phyloP scores from a whole-genome alignment of 92 coral and sea anemone species.

The Scolanthus callimorphus region DNA sequence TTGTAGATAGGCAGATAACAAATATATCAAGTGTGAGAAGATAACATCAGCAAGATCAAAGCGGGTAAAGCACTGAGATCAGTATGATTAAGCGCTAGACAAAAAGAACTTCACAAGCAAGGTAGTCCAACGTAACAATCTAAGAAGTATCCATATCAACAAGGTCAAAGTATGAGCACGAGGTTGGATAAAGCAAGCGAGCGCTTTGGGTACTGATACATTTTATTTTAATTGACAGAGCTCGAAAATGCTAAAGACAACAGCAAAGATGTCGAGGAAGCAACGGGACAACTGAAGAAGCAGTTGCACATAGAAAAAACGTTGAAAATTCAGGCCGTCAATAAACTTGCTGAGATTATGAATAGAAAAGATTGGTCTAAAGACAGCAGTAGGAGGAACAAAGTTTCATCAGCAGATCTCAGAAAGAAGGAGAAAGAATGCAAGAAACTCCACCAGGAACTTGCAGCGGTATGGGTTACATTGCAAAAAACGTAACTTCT shows the following conservation, averaged over 20 bases:
- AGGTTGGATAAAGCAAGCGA: too few species aligned
- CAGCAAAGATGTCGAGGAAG: slow-evolving; percentile 70
- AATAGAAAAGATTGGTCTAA: slow-evolving; percentile 72
- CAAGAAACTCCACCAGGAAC: slow-evolving; percentile 79
- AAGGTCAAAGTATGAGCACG: too few species aligned
- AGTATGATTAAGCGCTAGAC: too few species aligned
- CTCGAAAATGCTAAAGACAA: slow-evolving; percentile 74
- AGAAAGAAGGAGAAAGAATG: slow-evolving; percentile 90
- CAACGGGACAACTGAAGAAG: slow-evolving; percentile 67
- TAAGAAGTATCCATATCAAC: too few species aligned
- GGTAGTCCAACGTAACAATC: too few species aligned
- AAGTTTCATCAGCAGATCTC: slow-evolving; percentile 68
- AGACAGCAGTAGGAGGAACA: slow-evolving; percentile 66
- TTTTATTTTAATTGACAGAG: slow-evolving; percentile 32
- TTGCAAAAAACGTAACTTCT: too few species aligned
- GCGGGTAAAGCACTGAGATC: too few species aligned
- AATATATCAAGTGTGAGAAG: too few species aligned
- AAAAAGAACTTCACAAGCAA: too few species aligned
- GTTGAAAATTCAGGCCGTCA: slow-evolving; percentile 86
- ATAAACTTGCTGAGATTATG: slow-evolving; percentile 98
- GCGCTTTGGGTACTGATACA: too few species aligned
- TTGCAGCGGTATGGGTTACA: slow-evolving; percentile 83
- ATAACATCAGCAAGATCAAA: too few species aligned
- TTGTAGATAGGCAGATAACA: too few species aligned
- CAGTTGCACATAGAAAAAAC: slow-evolving; percentile 62